Conservation (phyloP, 92 coral and sea anemone genomes). For the Palythoa grandiflora region DNA sequence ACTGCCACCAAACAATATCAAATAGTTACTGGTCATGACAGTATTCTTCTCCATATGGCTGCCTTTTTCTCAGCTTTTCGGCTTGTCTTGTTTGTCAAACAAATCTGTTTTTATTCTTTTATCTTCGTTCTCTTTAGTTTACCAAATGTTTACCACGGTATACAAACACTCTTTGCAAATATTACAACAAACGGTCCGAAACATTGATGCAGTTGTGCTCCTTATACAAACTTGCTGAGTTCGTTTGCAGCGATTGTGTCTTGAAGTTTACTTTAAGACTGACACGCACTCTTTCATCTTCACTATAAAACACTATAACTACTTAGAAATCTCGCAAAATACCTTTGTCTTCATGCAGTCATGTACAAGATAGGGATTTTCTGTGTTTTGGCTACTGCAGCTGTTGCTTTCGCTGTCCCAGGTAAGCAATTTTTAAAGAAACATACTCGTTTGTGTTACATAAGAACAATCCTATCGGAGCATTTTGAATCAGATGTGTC, state of each 20-base stretch:
- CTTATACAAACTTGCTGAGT: not conserved
- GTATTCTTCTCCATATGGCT: no score
- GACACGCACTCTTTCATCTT: not conserved
- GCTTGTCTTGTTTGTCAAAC: no score
- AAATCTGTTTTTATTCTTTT: not conserved
- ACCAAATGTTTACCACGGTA: not conserved
- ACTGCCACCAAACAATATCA: no score
- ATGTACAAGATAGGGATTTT: conserved; percentile 20
- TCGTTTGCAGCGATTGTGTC: not conserved
- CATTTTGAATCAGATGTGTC: not conserved
- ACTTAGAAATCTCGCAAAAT: not conserved
- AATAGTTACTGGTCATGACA: no score
- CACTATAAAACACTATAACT: conserved; percentile 7
- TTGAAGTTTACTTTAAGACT: not conserved
- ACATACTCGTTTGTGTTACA: not conserved
- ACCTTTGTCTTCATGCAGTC: conserved; percentile 7
- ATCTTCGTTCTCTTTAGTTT: not conserved
- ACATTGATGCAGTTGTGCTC: not conserved
- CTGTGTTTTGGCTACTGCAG: conserved; percentile 1
- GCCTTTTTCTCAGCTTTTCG: no score
- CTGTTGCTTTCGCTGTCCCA: conserved; percentile 21
- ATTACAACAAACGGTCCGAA: not conserved
- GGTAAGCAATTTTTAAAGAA: not conserved
- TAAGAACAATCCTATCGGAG: not conserved
- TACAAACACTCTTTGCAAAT: not conserved